A percentile compares a stretch with the other conserved stretches of the same genome.
These are phyloP conservation scores for Eublepharis macularius DNA, from an alignment of 2,113 vertebrate genomes.

Conservation along the genomic window DNA sequence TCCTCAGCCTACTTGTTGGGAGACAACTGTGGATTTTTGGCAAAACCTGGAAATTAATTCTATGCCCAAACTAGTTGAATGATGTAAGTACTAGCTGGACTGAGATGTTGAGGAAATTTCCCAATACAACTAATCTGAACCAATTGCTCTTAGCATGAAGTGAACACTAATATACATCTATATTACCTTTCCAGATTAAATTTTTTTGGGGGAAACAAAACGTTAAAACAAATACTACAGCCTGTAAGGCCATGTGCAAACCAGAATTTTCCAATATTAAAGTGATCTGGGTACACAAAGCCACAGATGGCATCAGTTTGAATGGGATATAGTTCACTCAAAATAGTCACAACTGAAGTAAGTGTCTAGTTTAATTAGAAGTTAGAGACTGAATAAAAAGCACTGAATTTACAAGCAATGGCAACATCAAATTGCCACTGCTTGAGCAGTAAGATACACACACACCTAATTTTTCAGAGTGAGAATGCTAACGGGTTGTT, in stretches of 20 bases:
- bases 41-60: not conserved
- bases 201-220: slow-evolving; percentile 35
- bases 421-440: slow-evolving; percentile 19
- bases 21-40: not conserved
- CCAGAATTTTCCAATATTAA: slow-evolving; percentile 35
- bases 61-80: not conserved
- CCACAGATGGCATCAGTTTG: slow-evolving; percentile 30
- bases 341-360: slow-evolving; percentile 31
- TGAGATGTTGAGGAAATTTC: not conserved
- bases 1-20: not conserved
- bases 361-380: slow-evolving; percentile 31
- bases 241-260: slow-evolving; percentile 22
- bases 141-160: slow-evolving; percentile 7
- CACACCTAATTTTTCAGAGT: slow-evolving; percentile 13
- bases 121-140: not conserved
- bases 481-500: not conserved
- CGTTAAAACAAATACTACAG: slow-evolving; percentile 45
- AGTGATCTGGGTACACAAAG: slow-evolving; percentile 24
- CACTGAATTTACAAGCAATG: not conserved
- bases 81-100: slow-evolving; percentile 16
- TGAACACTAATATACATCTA: slow-evolving; percentile 16
- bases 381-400: slow-evolving; percentile 18
- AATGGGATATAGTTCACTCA: slow-evolving; percentile 26
- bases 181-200: slow-evolving; percentile 18
- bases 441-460: slow-evolving; percentile 26